phyloP scores from a whole-genome alignment of 2,113 vertebrate genomes.

The Pseudorectes ferrugineus region DNA sequence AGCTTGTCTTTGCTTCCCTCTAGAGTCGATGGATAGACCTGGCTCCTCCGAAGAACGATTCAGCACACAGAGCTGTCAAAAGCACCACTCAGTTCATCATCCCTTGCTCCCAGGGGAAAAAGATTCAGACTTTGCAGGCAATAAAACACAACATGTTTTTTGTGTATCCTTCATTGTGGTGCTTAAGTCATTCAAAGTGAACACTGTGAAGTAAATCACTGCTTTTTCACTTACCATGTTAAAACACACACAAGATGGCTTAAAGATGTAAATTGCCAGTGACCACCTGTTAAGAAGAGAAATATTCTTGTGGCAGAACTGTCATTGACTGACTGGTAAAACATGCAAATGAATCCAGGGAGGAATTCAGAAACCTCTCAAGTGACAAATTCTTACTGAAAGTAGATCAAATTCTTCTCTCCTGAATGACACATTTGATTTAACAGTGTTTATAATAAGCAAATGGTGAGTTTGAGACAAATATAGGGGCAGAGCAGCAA shows the following conservation, averaged over 20 bases:
- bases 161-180: neutral
- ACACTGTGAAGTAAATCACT: neutral
- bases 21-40: neutral
- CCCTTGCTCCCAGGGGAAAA: rapidly evolving
- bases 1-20: constrained; percentile 37
- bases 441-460: neutral
- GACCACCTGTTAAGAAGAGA: neutral
- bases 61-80: neutral
- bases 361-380: neutral
- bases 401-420: neutral
- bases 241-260: neutral
- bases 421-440: neutral
- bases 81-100: neutral
- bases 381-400: neutral
- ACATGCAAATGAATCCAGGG: neutral
- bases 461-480: neutral
- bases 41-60: neutral
- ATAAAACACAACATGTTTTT: neutral
- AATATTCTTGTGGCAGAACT: neutral
- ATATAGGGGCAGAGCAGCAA: neutral
- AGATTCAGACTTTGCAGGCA: neutral
- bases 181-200: neutral
- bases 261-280: neutral
- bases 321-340: neutral
- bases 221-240: neutral